Evolutionary conservation across 2,113 vertebrate species (phyloP), one percentile per base, ranked within the genome.

Genomic region (Pongo pygmaeus): DNA sequence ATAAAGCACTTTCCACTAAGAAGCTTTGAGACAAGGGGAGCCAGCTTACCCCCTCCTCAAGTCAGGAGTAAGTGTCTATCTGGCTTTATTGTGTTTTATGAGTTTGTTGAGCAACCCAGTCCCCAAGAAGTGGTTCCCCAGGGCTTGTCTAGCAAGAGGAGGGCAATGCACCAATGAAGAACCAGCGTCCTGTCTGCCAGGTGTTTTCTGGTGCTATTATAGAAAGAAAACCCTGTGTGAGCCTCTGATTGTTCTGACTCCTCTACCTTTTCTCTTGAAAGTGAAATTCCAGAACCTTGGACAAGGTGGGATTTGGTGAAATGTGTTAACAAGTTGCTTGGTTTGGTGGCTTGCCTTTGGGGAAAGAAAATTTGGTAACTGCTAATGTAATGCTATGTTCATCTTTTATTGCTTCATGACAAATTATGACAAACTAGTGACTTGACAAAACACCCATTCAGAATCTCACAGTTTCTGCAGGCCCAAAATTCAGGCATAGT

Each of bases 1-100:
- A 74, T 97, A 92, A 97, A 97, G 46, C 35, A 52, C 72, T 30
- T 88, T 78, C 59, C 35, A 50, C 52, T 92, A 83, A 90, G 80
- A 64, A 97, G 75, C n/a, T 91, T 95, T 81, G 90, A 81, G 93
- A 92, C 32, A 57, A 78, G 72, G 25, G 38, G n/a, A 84, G 10
- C 32, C 79, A 74, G 5, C 67, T 52, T 25, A 48, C 50, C 35
- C 67, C 12, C 59, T 95, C 4, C 25, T 43, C 18, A 50, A 74
- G 46, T 61, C 57, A 80, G 80, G 50, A 81, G 52, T 25, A 27
- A 22, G 23, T 57, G 20, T 78, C 79, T 90, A 1, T 25, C 30
- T 30, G 46, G 5, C 22, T 7, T 80, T 38, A 9, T 46, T 55
- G 13, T 12, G 2, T 18, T 77, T 48, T 18, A 6, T 6, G 0